Conservation (phyloP, 1,140 invertebrate genomes). For the Macrosteles quadrilineatus region DNA sequence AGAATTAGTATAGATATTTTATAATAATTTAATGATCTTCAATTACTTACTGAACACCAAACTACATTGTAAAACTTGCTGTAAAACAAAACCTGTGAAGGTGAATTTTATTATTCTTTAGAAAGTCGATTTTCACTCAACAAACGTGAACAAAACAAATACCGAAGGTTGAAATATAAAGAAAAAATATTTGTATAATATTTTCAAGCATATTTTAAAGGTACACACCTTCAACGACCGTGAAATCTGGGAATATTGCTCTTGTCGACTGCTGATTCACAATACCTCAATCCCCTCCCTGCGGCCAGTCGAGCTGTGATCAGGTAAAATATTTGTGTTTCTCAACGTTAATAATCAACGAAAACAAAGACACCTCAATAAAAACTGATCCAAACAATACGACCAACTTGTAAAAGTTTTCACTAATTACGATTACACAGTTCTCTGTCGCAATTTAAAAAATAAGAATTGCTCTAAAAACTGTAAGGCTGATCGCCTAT, state of each 20-base stretch:
- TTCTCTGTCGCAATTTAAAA: background rate
- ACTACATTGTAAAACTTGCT: background rate
- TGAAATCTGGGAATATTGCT: slow-evolving; percentile 11
- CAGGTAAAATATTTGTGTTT: slow-evolving; percentile 15
- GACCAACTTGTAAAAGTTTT: no score
- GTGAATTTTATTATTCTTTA: slow-evolving; percentile 2
- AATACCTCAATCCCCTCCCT: slow-evolving; percentile 29
- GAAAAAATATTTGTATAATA: background rate
- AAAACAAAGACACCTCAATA: background rate
- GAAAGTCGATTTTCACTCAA: no score
- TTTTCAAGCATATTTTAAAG: background rate
- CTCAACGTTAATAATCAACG: background rate
- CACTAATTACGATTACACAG: no score
- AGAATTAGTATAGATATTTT: no score
- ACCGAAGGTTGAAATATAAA: background rate
- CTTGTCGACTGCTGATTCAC: slow-evolving; percentile 11
- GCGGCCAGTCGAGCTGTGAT: slow-evolving; percentile 2
- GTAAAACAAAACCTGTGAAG: background rate
- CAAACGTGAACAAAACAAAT: no score
- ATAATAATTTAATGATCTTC: no score
- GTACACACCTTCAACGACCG: background rate
- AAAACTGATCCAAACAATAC: no score
- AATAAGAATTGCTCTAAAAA: background rate
- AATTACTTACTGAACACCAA: no score
- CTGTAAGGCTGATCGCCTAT: background rate